Percentiles rank a stretch among this genome's conserved stretches.
Conservation (phyloP, 2,113 vertebrate species). For the Poeciliopsis prolifica region DNA sequence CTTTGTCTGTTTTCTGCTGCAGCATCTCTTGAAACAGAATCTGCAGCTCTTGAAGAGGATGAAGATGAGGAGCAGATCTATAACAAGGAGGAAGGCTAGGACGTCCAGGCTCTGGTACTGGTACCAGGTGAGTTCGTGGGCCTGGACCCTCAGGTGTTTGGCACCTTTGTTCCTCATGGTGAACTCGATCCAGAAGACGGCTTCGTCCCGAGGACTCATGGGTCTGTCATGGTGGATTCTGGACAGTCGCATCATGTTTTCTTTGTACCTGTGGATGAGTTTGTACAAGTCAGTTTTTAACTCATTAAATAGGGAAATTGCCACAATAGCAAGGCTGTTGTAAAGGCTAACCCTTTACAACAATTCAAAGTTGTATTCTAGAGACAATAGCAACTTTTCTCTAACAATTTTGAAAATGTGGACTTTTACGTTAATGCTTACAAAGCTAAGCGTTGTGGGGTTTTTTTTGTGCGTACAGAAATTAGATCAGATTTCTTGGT, state of each 20-base stretch:
- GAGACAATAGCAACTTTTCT: too few relatives aligned
- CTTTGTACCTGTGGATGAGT: constrained; percentile 81
- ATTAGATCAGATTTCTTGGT: too few relatives aligned
- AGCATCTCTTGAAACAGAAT: constrained; percentile 71
- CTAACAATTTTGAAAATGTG: neutral
- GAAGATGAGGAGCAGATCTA: constrained; percentile 55
- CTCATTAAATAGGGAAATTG: neutral
- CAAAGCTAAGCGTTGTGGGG: too few relatives aligned
- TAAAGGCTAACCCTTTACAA: too few relatives aligned
- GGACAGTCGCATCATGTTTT: constrained; percentile 83
- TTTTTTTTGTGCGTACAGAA: too few relatives aligned
- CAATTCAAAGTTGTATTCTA: too few relatives aligned
- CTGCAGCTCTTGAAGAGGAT: constrained; percentile 77
- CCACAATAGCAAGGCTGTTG: neutral
- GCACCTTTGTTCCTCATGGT: constrained; percentile 92
- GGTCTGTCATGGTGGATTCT: constrained; percentile 88
- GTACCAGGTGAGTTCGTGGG: constrained; percentile 88
- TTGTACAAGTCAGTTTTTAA: neutral
- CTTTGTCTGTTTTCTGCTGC: constrained; percentile 45
- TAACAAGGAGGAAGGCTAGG: constrained; percentile 79
- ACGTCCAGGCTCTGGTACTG: constrained; percentile 91
- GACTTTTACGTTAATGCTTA: too few relatives aligned
- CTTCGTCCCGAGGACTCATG: constrained; percentile 82
- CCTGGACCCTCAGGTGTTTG: constrained; percentile 84
- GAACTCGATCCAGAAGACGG: constrained; percentile 92